Base-by-base conservation (phyloP, 2,797 vertebrate species). In the Dendrocincla fuliginosa region DNA sequence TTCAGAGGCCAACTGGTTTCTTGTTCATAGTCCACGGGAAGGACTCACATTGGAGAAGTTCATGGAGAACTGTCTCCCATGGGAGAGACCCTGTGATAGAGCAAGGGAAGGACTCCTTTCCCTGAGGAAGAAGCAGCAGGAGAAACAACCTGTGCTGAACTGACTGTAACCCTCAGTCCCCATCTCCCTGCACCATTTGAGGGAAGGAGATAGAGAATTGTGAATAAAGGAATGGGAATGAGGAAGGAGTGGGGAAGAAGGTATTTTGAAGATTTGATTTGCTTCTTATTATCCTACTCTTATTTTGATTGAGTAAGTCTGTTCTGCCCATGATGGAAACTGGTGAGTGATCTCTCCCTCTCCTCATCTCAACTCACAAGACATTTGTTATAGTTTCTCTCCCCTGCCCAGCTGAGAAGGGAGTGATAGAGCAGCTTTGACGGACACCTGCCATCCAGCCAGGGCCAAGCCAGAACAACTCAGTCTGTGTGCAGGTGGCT, bases 131-230 rank as follows among this genome's bases (percentile, higher is more conserved):
- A 24, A 22, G 42, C 27, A 63, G n/a, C 49, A 61, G 32, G 9
- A 49, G 32, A 28, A n/a, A 20, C 27, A 35, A 0, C 0, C 0
- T 5, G 14, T 23, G 61, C 3, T 30, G 33, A 23, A 13, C 25
- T 80, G 60, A 37, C 16, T 16, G 6, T 18, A 30, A 3, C 9
- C 30, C 18, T 25, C 55, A 35, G 10, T 61, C 39, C 47, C 33
- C 41, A 8, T 32, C 9, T 42, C 22, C 32, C 35, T 55, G 32
- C 0, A 0, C 55, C 41, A 18, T 33, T 49, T 7, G 32, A 15
- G 10, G 16, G 10, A 7, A 32, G 19, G 19, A 61, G 5, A 12
- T 3, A 9, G 13, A 12, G 23, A 75, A 61, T 0, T 5, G 4
- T 8, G 17, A 12, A 4, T 6, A 15, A 56, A 49, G 56, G 8